These are phyloP conservation scores for Strigamia transsilvanica DNA, from an alignment of 2,888 invertebrate genomes.

Conservation along the genomic window DNA sequence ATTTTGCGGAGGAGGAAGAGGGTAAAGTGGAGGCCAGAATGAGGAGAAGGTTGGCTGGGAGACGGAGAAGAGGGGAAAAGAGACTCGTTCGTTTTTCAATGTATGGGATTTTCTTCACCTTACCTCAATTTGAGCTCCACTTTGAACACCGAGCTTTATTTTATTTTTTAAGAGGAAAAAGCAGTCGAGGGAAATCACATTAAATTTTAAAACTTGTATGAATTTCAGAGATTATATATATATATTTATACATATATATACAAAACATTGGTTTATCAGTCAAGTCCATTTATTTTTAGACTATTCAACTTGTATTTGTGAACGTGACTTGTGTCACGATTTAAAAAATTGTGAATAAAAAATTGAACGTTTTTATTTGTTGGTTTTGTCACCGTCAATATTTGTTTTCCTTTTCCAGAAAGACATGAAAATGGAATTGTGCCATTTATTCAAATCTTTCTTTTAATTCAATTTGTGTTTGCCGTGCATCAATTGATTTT, in stretches of 20 bases:
- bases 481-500: background rate
- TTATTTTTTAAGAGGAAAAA: background rate
- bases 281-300: slow-evolving; percentile 4
- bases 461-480: slow-evolving; percentile 14
- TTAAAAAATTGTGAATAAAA: background rate
- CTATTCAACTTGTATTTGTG: background rate
- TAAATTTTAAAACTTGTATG: slow-evolving; percentile 32
- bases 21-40: slow-evolving; percentile 34
- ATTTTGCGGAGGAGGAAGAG: slow-evolving; percentile 50
- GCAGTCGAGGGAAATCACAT: slow-evolving; percentile 22
- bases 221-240: slow-evolving; percentile 20
- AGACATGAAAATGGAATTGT: background rate
- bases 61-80: background rate
- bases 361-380: background rate
- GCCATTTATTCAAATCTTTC: background rate
- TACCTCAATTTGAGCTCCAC: slow-evolving; percentile 45
- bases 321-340: slow-evolving; percentile 17
- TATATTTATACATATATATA: background rate
- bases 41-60: slow-evolving; percentile 32
- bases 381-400: background rate
- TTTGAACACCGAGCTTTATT: slow-evolving; percentile 35
- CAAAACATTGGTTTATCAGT: background rate
- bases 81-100: slow-evolving; percentile 49
- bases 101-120: slow-evolving; percentile 49
- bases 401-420: background rate